Base-by-base conservation (phyloP, 2,113 vertebrate species). In the Ceyx melanurus region DNA sequence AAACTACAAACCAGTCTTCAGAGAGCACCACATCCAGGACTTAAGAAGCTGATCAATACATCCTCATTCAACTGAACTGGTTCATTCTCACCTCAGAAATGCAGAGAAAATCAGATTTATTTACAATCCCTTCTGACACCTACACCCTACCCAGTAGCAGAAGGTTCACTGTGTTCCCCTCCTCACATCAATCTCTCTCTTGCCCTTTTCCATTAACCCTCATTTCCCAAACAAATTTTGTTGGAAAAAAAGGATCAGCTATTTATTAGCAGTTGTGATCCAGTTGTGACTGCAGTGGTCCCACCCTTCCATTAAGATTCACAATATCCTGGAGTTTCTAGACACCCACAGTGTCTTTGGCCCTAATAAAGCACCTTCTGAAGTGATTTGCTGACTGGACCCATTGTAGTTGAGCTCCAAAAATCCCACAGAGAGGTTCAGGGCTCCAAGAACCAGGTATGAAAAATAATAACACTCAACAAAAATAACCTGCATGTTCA, bases 361-460 rank as follows among this genome's bases (percentile, higher is more conserved):
- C 37, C 61, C 54, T 33, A 40, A 15, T 6, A 43, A 73, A 33
- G 64, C 29, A 19, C 10, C 23, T 83, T 61, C 21, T 9, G 4
- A 50, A 45, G 48, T 7, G 3, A 28, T 37, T 29, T 40, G 4
- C 61, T 84, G 62, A 48, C 48, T 48, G 31, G 19, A 43, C 17
- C 33, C 79, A 9, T 31, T 68, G 62, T 16, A 74, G 26, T 76
- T 50, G 11, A 77, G 57, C 35, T 71, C 84, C 20, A 68, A 16
- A 65, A 82, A 62, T 26, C 42, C 64, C 66, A 79, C 60, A 86
- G 40, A 31, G 23, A 51, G 45, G 72, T 91, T 90, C 58, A 93
- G 56, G 61, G 85, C 84, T 92, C 56, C 68, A 88, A 78, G 89
- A 95, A 88, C 56, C 82, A 88, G n/a, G 51, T 12, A 33, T 23